Percentiles rank a stretch among this genome's conserved stretches.
These are phyloP conservation scores for Austrofundulus limnaeus DNA, from an alignment of 2,113 vertebrate genomes.

Conservation along the genomic window DNA sequence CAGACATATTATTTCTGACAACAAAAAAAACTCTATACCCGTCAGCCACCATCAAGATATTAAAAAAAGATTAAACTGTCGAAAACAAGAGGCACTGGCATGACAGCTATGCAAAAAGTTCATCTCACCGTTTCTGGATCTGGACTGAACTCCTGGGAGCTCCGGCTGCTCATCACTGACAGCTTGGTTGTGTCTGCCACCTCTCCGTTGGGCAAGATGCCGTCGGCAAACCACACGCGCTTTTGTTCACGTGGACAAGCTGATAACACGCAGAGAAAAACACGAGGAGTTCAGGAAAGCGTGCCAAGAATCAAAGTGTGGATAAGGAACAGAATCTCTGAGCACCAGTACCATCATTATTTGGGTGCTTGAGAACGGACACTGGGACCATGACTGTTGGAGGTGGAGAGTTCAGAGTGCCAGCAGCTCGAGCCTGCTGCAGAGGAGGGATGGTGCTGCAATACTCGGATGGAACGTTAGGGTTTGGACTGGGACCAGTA, in stretches of 20 bases:
- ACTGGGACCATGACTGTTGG: conserved; percentile 84
- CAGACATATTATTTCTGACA: not conserved
- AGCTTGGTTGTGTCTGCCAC: conserved; percentile 88
- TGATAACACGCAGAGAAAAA: conserved; percentile 40
- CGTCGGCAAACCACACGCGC: conserved; percentile 96
- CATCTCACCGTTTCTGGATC: conserved; percentile 64
- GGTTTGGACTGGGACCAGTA: conserved; percentile 83
- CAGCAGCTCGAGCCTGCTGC: conserved; percentile 82
- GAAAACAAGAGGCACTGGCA: not conserved
- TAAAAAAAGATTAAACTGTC: not conserved
- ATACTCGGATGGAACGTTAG: conserved; percentile 82
- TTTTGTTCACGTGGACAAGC: conserved; percentile 87
- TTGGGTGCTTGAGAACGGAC: conserved; percentile 88
- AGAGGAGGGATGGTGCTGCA: conserved; percentile 80
- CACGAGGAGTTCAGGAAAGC: not conserved
- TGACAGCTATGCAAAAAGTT: not conserved
- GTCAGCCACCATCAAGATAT: too few relatives aligned
- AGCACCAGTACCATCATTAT: conserved; percentile 80
- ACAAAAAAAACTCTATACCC: too few relatives aligned
- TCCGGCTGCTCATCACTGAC: conserved; percentile 77
- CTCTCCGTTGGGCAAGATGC: conserved; percentile 92
- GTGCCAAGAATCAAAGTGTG: not conserved
- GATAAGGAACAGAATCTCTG: not conserved
- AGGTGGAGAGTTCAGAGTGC: conserved; percentile 80
- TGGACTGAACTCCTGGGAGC: conserved; percentile 79